Evolutionary conservation across 2,888 invertebrate species (phyloP).

Genomic region (Petrolisthes cinctipes): DNA sequence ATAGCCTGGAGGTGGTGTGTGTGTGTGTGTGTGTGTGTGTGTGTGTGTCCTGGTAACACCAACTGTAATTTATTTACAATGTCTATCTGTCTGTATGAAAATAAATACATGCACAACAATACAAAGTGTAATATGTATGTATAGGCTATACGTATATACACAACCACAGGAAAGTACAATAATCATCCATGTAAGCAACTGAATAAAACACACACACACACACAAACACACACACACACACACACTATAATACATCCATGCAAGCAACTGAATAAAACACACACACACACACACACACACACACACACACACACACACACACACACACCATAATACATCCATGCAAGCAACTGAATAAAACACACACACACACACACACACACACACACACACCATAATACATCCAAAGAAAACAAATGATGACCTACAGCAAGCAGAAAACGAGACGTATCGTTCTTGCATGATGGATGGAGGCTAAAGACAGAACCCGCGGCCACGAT

Average conservation of each 20-base stretch:
- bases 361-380: not conserved
- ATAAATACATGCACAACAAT: no score
- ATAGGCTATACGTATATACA: no score
- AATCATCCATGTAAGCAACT: no score
- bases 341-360: not conserved
- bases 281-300: not conserved
- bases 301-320: constrained; percentile 1
- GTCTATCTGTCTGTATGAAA: no score
- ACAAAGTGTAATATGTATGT: no score
- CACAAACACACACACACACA: not conserved
- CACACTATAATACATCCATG: not conserved
- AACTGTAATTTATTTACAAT: not conserved
- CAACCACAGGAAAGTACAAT: no score
- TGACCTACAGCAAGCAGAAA: no score
- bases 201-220: not conserved
- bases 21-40: constrained; percentile 10
- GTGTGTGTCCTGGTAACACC: not conserved
- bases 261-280: not conserved
- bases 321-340: not conserved
- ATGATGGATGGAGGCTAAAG: no score
- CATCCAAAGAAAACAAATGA: no score
- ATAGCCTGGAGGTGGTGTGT: not conserved
- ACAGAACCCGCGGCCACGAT: no score
- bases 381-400: no score
- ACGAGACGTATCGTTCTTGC: no score